A percentile compares a stretch with the other conserved stretches of the same genome.
Evolutionary conservation across 2,113 vertebrate species (phyloP).

Genomic region (Misgurnus mizolepis): DNA sequence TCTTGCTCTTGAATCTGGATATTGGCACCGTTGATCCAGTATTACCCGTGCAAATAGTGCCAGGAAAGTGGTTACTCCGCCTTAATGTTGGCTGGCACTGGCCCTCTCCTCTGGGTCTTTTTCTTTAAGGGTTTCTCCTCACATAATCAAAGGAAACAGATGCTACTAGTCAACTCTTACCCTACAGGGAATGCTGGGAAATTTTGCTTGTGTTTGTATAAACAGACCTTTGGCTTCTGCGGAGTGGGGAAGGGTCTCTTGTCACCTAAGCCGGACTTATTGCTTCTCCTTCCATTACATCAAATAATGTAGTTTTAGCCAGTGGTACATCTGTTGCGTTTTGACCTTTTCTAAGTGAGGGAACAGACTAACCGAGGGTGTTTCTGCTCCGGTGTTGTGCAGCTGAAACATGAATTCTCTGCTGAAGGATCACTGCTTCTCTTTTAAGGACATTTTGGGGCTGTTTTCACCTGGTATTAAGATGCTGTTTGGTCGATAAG

Average conservation of each 20-base stretch:
- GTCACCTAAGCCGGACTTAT: constrained; percentile 13
- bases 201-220: constrained; percentile 44
- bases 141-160: constrained; percentile 55
- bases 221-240: constrained; percentile 35
- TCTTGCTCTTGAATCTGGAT: constrained; percentile 20
- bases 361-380: background rate
- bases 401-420: too few relatives aligned
- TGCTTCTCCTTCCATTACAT: constrained; percentile 22
- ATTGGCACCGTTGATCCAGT: constrained; percentile 35
- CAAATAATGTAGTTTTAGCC: constrained; percentile 7
- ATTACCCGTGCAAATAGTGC: constrained; percentile 44
- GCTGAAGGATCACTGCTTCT: too few relatives aligned
- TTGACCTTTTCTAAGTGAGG: background rate
- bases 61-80: constrained; percentile 22
- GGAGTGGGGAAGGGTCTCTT: constrained; percentile 23
- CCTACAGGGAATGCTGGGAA: constrained; percentile 41
- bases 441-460: too few relatives aligned
- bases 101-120: constrained; percentile 42
- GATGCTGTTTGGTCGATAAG: too few relatives aligned
- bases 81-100: constrained; percentile 51
- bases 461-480: too few relatives aligned
- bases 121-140: constrained; percentile 29
- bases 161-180: constrained; percentile 36
- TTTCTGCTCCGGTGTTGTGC: too few relatives aligned
- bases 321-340: constrained; percentile 11